A percentile compares a stretch with the other conserved stretches of the same genome.
Evolutionary conservation across 2,888 invertebrate species (phyloP).

Genomic region (Melinaea marsaeus): DNA sequence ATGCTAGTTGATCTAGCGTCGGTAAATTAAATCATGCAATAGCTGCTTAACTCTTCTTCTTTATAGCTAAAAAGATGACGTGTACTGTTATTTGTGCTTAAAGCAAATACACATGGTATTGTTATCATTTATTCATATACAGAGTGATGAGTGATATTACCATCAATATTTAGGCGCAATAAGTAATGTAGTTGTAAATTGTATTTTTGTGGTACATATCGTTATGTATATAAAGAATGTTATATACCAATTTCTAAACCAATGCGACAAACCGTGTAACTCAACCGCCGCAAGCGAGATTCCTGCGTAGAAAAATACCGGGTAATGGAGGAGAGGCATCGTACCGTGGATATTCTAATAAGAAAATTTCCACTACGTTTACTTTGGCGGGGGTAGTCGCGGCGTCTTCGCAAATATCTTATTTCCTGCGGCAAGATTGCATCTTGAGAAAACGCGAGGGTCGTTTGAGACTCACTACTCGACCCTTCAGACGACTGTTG

Average conservation of each 20-base stretch:
- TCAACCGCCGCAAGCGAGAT: slow-evolving; percentile 54
- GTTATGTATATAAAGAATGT: neutral
- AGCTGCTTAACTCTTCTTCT: too few species aligned
- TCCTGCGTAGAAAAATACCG: slow-evolving; percentile 69
- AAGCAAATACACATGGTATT: too few species aligned
- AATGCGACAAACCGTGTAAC: slow-evolving; percentile 58
- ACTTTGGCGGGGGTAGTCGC: slow-evolving; percentile 74
- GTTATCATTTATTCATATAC: too few species aligned
- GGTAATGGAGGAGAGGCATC: slow-evolving; percentile 70
- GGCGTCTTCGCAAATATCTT: slow-evolving; percentile 79
- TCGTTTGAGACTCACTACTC: slow-evolving; percentile 70
- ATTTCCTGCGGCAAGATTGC: slow-evolving; percentile 79
- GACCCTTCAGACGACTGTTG: slow-evolving; percentile 45
- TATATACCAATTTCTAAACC: slow-evolving; percentile 15
- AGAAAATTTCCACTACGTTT: slow-evolving; percentile 80
- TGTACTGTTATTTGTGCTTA: too few species aligned
- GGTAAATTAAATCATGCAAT: too few species aligned
- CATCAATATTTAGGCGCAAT: too few species aligned
- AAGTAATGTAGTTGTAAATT: neutral
- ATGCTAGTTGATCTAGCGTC: too few species aligned
- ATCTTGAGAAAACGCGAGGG: slow-evolving; percentile 78
- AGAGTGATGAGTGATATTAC: too few species aligned
- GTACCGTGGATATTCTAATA: slow-evolving; percentile 78
- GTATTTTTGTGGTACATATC: neutral
- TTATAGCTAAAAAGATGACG: too few species aligned